A percentile compares a stretch with the other conserved stretches of the same genome.
phyloP scores from a whole-genome alignment of 2,888 invertebrate genomes.

The Augochlorella aurata region DNA sequence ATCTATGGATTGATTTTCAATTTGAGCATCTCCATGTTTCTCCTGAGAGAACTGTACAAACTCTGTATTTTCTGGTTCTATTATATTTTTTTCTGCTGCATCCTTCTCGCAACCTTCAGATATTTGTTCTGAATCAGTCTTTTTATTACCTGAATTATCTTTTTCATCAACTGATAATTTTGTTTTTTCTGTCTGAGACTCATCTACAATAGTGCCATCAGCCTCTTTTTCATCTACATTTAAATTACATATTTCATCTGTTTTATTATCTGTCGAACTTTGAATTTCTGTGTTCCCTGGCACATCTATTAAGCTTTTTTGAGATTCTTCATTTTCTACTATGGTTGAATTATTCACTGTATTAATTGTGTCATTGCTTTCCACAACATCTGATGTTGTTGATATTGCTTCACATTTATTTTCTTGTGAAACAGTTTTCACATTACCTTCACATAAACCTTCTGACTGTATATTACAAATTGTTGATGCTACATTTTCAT shows the following conservation, averaged over 20 bases:
- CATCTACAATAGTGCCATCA: conserved; percentile 7
- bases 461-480: conserved; percentile 3
- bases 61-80: conserved; percentile 78
- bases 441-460: conserved; percentile 20
- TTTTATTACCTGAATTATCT: conserved; percentile 32
- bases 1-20: conserved; percentile 76
- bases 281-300: neutral
- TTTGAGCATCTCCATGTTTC: conserved; percentile 76
- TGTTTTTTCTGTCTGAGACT: conserved; percentile 17
- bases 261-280: neutral
- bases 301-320: neutral
- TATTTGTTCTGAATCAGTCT: conserved; percentile 34
- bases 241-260: neutral
- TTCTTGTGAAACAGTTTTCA: conserved; percentile 31
- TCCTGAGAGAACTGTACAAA: conserved; percentile 79
- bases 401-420: conserved; percentile 13
- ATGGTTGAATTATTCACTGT: neutral
- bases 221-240: conserved; percentile 21
- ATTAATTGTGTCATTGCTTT: conserved; percentile 10
- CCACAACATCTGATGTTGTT: neutral
- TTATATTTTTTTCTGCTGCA: conserved; percentile 46
- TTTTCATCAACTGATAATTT: conserved; percentile 23
- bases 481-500: neutral
- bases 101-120: conserved; percentile 45
- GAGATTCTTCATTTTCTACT: conserved; percentile 23